A percentile compares a stretch with the other conserved stretches of the same genome.
Evolutionary conservation across 1,140 invertebrate genomes (phyloP).

Genomic region (Drosophila nigromelanica): DNA sequence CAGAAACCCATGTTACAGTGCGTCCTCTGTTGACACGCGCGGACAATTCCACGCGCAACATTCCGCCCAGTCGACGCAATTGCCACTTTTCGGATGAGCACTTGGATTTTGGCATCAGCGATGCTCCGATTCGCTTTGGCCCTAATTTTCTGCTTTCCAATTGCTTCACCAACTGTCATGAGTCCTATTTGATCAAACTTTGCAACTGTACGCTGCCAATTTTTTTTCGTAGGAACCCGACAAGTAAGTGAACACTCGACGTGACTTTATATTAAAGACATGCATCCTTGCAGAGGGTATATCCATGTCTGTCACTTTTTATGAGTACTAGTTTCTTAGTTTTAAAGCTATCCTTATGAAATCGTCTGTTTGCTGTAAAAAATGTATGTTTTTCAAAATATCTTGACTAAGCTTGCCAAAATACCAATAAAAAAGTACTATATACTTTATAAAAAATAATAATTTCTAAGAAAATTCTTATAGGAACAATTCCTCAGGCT

Average conservation of each 20-base stretch:
- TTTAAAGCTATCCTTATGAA: too few relatives aligned
- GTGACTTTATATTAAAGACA: background rate
- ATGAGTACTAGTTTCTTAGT: too few relatives aligned
- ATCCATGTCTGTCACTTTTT: too few relatives aligned
- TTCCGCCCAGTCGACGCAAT: slow-evolving; percentile 53
- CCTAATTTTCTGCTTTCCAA: slow-evolving; percentile 53
- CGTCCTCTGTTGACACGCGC: slow-evolving; percentile 68
- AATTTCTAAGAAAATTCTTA: too few relatives aligned
- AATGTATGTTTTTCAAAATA: too few relatives aligned
- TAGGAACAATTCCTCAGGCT: too few relatives aligned
- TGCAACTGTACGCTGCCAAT: slow-evolving; percentile 73
- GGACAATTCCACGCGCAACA: slow-evolving; percentile 48
- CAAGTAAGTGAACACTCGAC: slow-evolving; percentile 30
- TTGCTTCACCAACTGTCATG: slow-evolving; percentile 68
- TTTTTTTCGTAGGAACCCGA: slow-evolving; percentile 60
- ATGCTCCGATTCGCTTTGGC: slow-evolving; percentile 33
- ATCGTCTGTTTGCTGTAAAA: too few relatives aligned
- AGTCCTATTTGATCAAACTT: slow-evolving; percentile 63
- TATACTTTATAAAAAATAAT: too few relatives aligned
- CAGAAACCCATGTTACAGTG: slow-evolving; percentile 67
- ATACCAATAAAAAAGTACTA: too few relatives aligned
- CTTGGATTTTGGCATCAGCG: slow-evolving; percentile 48
- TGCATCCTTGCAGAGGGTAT: too few relatives aligned
- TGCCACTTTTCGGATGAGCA: slow-evolving; percentile 65
- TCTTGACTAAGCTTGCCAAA: too few relatives aligned